Base-by-base conservation (phyloP, 2,113 vertebrate genomes). In the Pseudonaja textilis region DNA sequence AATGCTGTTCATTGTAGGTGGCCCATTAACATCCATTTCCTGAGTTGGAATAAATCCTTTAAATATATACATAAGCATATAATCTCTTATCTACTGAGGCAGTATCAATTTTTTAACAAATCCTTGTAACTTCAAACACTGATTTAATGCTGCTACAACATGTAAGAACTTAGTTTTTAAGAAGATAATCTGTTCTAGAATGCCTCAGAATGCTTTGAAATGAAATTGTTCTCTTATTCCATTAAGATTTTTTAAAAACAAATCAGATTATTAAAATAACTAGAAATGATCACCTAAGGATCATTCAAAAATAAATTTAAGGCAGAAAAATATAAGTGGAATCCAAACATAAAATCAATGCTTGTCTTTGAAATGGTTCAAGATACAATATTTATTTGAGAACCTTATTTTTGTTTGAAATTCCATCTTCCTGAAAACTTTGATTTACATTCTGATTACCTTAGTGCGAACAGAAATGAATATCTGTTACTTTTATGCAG, bases 21-120 rank as follows among this genome's bases (percentile, higher is more conserved):
- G 98, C 98, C 98, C 98, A 98, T 98, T 98, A 98, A 98, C 98
- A 97, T 96, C 94, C 96, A 96, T 95, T 95, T 97, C 97, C 97
- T 96, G 96, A 97, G 96, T 96, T 98, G 97, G 96, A 98, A 97
- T 96, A 98, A 98, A 98, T 98, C 98, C 97, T 96, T 97, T 96
- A 96, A 97, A 96, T 97, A 97, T 97, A 98, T 97, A 98, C 96
- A 97, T 97, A 97, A 98, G 96, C 96, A 96, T 97, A 97, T 98
- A 98, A 98, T 98, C 98, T 98, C 98, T 98, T 98, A 98, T 98
- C 98, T 98, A 93, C 98, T 98, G 97, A 98, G 97, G 97, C 97
- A 98, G 98, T 98, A 98, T 98, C 97, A 98, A 97, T 98, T 98
- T 98, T 98, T 98, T 98, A 97, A 97, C 97, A 97, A 98, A 98